Conservation (phyloP, 2,888 invertebrate species). For the Melanotus villosus region DNA sequence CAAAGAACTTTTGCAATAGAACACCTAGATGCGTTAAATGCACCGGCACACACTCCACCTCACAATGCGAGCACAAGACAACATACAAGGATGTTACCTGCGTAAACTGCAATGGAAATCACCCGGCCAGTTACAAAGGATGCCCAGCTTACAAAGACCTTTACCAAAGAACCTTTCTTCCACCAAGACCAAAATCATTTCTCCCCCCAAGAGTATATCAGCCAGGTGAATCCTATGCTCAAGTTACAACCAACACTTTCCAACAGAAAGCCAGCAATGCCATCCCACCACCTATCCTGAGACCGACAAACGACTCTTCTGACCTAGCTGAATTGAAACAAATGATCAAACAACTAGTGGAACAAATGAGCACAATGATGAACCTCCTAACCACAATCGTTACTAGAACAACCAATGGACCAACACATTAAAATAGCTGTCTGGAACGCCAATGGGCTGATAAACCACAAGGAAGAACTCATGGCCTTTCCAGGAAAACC, state of each 20-base stretch:
- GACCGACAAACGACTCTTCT: too few species aligned
- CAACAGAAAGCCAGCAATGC: too few species aligned
- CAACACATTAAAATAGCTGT: too few species aligned
- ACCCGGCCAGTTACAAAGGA: not conserved
- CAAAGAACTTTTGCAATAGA: constrained; percentile 11
- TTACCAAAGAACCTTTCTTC: not conserved
- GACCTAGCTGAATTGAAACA: too few species aligned
- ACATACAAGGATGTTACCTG: constrained; percentile 1
- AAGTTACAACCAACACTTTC: too few species aligned
- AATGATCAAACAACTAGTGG: too few species aligned
- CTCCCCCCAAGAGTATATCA: not conserved
- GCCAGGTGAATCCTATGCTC: too few species aligned
- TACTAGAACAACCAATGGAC: too few species aligned
- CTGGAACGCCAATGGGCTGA: constrained; percentile 3
- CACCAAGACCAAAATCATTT: not conserved
- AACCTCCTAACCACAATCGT: too few species aligned
- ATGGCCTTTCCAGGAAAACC: not conserved
- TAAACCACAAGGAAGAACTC: not conserved
- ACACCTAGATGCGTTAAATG: constrained; percentile 13
- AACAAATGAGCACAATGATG: too few species aligned
- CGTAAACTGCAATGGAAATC: constrained; percentile 19
- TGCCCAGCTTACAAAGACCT: not conserved
- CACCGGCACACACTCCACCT: not conserved
- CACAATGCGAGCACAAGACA: not conserved
- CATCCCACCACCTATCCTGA: too few species aligned